A percentile compares a stretch with the other conserved stretches of the same genome.
phyloP scores from a whole-genome alignment of 2,113 vertebrate genomes.

The Prunella fulvescens region DNA sequence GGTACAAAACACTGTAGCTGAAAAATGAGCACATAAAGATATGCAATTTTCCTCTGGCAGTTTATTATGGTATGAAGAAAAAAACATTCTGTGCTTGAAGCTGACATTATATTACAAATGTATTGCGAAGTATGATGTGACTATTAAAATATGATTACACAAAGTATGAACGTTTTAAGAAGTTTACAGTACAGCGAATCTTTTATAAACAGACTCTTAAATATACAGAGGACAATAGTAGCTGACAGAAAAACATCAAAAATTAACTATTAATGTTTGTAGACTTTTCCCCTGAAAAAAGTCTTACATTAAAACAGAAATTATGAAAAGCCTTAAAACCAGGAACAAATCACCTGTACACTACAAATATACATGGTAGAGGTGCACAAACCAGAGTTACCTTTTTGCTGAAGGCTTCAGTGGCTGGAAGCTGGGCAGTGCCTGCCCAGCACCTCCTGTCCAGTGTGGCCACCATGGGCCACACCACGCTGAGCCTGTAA shows the following conservation, averaged over 20 bases:
- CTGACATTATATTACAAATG: conserved; percentile 78
- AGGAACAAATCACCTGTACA: conserved; percentile 69
- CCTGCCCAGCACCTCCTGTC: background rate
- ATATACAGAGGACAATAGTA: conserved; percentile 76
- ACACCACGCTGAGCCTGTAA: fast-evolving
- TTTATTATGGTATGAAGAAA: conserved; percentile 83
- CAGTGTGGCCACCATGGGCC: background rate
- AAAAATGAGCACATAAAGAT: conserved; percentile 59
- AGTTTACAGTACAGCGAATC: conserved; percentile 77
- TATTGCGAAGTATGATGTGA: conserved; percentile 71
- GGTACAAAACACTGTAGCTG: background rate
- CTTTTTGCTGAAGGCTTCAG: background rate
- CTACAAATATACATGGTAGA: conserved; percentile 66
- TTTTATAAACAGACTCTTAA: conserved; percentile 80
- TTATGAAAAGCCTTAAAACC: conserved; percentile 70
- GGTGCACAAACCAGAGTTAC: conserved; percentile 39
- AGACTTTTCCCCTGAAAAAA: conserved; percentile 63
- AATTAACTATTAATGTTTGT: conserved; percentile 77
- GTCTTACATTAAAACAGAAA: conserved; percentile 70
- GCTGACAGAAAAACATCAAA: conserved; percentile 74
- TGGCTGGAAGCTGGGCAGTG: background rate
- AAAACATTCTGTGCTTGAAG: conserved; percentile 76
- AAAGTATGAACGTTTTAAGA: conserved; percentile 77
- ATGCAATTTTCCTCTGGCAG: conserved; percentile 74
- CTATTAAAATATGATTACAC: conserved; percentile 81